Evolutionary conservation across 2,113 vertebrate species (phyloP).

Genomic region (Bungarus multicinctus): DNA sequence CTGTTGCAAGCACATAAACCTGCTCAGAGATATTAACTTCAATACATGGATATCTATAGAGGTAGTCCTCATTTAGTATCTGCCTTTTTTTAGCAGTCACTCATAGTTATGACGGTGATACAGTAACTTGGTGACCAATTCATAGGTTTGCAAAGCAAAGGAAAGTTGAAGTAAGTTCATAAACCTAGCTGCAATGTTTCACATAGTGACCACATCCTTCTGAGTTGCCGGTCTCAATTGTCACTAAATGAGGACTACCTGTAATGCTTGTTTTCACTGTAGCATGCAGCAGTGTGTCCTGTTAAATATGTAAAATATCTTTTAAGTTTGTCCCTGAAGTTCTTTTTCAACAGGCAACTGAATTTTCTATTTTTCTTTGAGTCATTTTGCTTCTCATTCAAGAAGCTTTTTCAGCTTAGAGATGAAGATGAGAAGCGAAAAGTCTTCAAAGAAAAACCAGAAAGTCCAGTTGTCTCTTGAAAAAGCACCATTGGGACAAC

Average conservation of each 20-base stretch:
- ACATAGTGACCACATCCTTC: background rate
- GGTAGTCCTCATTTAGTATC: background rate
- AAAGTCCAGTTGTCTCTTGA: no score
- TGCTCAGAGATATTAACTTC: background rate
- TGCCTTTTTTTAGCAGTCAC: background rate
- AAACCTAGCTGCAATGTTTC: background rate
- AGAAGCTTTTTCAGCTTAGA: no score
- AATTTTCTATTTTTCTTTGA: no score
- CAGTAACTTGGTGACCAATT: background rate
- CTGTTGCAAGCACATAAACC: background rate
- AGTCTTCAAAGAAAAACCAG: no score
- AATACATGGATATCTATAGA: background rate
- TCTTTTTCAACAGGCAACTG: no score
- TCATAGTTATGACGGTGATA: background rate
- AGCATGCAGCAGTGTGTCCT: background rate
- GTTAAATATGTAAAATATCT: background rate
- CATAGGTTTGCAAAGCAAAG: background rate
- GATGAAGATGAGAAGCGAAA: no score
- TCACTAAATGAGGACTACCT: background rate
- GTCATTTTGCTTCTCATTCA: no score
- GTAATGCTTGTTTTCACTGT: background rate
- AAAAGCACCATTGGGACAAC: no score
- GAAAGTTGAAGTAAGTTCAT: background rate
- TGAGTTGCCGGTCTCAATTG: background rate
- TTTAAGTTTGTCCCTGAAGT: background rate